phyloP scores from a whole-genome alignment of 2,888 invertebrate species.

The Bombyx huttoni region DNA sequence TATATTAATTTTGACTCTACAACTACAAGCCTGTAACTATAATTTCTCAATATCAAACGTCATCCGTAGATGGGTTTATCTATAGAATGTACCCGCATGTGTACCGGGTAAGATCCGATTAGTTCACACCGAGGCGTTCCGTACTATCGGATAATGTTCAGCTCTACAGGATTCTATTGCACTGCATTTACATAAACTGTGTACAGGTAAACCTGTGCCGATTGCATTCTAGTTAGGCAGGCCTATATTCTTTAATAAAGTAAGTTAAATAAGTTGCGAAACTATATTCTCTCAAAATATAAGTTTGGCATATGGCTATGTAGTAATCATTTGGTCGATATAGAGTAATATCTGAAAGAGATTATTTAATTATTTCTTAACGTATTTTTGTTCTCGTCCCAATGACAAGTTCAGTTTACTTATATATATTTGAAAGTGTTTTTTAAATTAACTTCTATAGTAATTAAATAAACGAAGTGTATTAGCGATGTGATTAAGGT shows the following conservation, averaged over 20 bases:
- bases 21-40: no score
- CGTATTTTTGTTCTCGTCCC: no score
- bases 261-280: background rate
- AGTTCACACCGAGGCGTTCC: constrained; percentile 10
- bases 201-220: constrained; percentile 28
- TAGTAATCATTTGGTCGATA: no score
- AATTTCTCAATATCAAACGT: background rate
- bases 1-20: no score
- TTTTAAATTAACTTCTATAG: no score
- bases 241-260: background rate
- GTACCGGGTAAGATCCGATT: constrained; percentile 24
- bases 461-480: no score
- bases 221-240: constrained; percentile 18
- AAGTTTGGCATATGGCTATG: no score
- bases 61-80: background rate
- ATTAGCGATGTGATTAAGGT: no score
- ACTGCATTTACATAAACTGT: constrained; percentile 43
- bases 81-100: background rate
- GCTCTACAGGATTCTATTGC: constrained; percentile 12
- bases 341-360: no score
- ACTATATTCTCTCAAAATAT: background rate
- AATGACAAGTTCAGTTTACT: no score
- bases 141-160: background rate
- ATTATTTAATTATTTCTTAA: no score
- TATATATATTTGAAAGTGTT: no score